Conservation (phyloP, 2,797 vertebrate genomes). For the Sebastes baramenuke region DNA sequence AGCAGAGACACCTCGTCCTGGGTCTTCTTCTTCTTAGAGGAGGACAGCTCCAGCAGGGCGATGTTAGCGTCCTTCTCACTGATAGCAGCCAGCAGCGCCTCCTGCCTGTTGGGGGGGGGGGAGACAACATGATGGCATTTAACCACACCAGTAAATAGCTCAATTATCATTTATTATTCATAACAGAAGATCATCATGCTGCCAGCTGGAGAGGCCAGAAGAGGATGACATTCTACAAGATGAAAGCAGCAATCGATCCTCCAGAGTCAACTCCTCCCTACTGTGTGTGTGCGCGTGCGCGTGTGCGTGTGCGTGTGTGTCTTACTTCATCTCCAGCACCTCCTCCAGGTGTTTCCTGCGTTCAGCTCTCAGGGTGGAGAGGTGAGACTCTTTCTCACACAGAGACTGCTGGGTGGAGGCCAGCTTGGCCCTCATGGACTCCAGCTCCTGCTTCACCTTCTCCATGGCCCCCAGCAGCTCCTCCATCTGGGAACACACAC, state of each 20-base stretch:
- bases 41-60: conserved; percentile 94
- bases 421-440: conserved; percentile 98
- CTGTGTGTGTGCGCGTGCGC: background rate
- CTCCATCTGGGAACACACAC: conserved; percentile 87
- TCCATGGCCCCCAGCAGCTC: conserved; percentile 97
- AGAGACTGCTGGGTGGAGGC: conserved; percentile 97
- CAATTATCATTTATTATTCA: conserved; percentile 72
- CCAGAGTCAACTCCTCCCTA: conserved; percentile 20
- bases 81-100: conserved; percentile 97
- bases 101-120: conserved; percentile 85
- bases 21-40: conserved; percentile 98
- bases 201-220: conserved; percentile 52
- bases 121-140: conserved; percentile 43
- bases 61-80: conserved; percentile 99
- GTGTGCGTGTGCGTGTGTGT: background rate
- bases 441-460: conserved; percentile 97
- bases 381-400: conserved; percentile 96
- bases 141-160: conserved; percentile 53
- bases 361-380: conserved; percentile 94
- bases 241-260: conserved; percentile 62
- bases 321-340: conserved; percentile 99
- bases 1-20: conserved; percentile 96
- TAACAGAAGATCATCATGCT: conserved; percentile 33
- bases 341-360: conserved; percentile 98
- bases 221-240: conserved; percentile 70